These are phyloP conservation scores for Streblospio benedicti DNA, from an alignment of 1,140 invertebrate species.

Conservation along the genomic window DNA sequence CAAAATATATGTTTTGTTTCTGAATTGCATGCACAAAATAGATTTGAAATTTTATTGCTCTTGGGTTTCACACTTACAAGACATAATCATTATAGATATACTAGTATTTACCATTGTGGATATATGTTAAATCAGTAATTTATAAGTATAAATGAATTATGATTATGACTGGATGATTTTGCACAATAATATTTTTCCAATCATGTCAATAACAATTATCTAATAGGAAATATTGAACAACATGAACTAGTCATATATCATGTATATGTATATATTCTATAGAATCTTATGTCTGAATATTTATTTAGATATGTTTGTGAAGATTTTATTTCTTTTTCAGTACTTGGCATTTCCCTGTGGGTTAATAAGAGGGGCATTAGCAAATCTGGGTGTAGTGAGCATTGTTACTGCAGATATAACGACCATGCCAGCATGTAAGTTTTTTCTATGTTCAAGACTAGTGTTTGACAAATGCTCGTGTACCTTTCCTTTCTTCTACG, in stretches of 20 bases:
- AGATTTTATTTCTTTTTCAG: constrained; percentile 49
- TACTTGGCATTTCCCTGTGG: constrained; percentile 94
- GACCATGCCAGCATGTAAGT: constrained; percentile 83
- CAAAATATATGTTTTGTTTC: not conserved
- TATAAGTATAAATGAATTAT: not conserved
- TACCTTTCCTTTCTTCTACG: too few species aligned
- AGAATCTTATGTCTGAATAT: not conserved
- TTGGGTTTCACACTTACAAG: too few species aligned
- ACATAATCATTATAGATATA: not conserved
- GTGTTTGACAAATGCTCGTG: constrained; percentile 25
- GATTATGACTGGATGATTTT: too few species aligned
- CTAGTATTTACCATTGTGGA: not conserved
- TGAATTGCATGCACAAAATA: too few species aligned
- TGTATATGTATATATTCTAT: not conserved
- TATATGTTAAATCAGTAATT: not conserved
- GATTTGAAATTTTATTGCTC: too few species aligned
- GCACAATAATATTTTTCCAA: too few species aligned
- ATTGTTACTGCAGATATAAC: constrained; percentile 90
- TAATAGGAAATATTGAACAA: constrained; percentile 2
- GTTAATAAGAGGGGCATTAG: constrained; percentile 82
- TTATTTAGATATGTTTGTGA: constrained; percentile 7
- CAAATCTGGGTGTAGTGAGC: constrained; percentile 86
- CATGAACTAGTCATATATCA: not conserved
- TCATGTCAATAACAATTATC: too few species aligned
- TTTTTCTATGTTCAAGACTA: too few species aligned